Base-by-base conservation (phyloP, 2,113 vertebrate genomes). In the Nestor notabilis region DNA sequence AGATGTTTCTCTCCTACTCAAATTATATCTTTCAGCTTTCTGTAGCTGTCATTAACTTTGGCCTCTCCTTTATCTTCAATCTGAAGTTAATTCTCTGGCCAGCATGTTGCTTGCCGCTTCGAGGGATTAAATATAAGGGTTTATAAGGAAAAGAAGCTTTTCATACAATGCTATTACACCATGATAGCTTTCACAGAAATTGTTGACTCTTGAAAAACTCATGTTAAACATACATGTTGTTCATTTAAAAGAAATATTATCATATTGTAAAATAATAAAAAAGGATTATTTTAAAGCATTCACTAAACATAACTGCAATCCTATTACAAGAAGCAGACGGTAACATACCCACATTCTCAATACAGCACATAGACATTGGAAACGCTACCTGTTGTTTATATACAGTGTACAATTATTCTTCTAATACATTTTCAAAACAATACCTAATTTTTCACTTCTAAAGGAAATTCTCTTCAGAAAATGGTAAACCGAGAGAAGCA, bases 81-180 rank as follows among this genome's bases (percentile, higher is more conserved):
- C 98, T 98, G 96, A 98, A 98, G 97, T 98, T 98, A 98, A 98
- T 98, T 98, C 98, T 97, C 97, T 65, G 58, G 96, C 95, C 97
- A 97, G 96, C 96, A 95, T 97, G 97, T 97, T 98, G 96, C 97
- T 98, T 97, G 98, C 97, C 7, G 97, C 95, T 95, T 97, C 93
- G 88, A 95, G 95, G 98, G 98, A 98, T 99, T 99, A 98, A 98
- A 98, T 94, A 87, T 95, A 98, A 98, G 95, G 98, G 97, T 98
- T 98, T 98, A 98, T 94, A 96, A 98, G 98, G 98, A 98, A 99
- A 99, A 98, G 98, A 92, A 97, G 98, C 97, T 98, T 98, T 99
- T 95, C 91, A 96, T 97, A 96, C 97, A 98, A 98, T 97, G 97
- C 97, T 97, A 98, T 98, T 99, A 97, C 95, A 98, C 96, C 95